Evolutionary conservation across 2,113 vertebrate species (phyloP).

Genomic region (Miniopterus natalensis): DNA sequence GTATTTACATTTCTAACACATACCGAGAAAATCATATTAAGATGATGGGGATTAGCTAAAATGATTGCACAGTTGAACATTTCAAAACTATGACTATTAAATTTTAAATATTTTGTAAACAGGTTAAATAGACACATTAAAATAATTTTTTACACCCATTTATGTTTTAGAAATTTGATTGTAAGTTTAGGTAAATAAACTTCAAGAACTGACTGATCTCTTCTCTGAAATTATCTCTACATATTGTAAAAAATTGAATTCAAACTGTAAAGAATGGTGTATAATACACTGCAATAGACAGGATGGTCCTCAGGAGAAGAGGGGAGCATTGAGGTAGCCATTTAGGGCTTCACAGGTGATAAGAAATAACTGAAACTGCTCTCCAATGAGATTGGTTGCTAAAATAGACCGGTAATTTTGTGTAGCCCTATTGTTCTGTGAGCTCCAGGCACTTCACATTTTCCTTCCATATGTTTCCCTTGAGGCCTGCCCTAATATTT

Average conservation of each 20-base stretch:
- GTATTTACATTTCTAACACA: neutral
- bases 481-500: neutral
- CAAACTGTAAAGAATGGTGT: neutral
- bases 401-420: conserved; percentile 6
- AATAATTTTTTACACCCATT: neutral
- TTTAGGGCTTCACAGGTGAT: neutral
- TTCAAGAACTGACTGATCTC: neutral
- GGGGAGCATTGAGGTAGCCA: neutral
- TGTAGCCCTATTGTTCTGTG: neutral
- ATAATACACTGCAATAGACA: neutral
- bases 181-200: neutral
- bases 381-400: neutral
- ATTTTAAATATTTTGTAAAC: neutral
- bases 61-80: neutral
- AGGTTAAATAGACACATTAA: neutral
- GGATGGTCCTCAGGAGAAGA: neutral
- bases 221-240: neutral
- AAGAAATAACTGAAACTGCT: neutral
- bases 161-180: neutral
- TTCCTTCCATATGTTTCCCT: neutral
- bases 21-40: neutral
- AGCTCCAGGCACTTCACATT: neutral
- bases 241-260: neutral
- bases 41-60: neutral
- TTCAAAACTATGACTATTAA: neutral